Conservation (phyloP, 2,797 vertebrate species). For the Pipistrellus pygmaeus region DNA sequence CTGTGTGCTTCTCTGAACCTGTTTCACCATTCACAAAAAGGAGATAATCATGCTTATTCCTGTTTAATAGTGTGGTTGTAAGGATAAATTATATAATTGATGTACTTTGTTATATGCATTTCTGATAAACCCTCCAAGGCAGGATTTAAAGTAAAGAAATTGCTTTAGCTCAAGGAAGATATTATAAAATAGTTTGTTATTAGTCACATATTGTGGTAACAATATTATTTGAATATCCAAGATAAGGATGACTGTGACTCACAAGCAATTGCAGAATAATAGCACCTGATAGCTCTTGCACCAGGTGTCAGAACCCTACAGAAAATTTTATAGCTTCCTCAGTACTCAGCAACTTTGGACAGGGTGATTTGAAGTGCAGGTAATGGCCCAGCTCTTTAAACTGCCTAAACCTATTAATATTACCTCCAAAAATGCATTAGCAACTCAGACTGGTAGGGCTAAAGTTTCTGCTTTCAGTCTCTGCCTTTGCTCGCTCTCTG, state of each 20-base stretch:
- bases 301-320: background rate
- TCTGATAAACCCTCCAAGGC: background rate
- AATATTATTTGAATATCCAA: slow-evolving; percentile 27
- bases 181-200: slow-evolving; percentile 65
- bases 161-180: slow-evolving; percentile 44
- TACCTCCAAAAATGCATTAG: background rate
- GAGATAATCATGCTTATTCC: background rate
- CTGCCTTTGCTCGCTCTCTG: background rate
- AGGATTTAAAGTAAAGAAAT: slow-evolving; percentile 53
- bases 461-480: background rate
- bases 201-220: slow-evolving; percentile 42
- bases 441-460: background rate
- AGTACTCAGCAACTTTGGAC: background rate
- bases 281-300: background rate
- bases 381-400: slow-evolving; percentile 31
- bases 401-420: background rate
- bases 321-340: background rate
- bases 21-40: slow-evolving; percentile 38
- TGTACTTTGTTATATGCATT: background rate
- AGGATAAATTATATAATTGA: slow-evolving; percentile 11
- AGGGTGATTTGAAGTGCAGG: slow-evolving; percentile 11
- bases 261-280: slow-evolving; percentile 49
- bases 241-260: slow-evolving; percentile 38
- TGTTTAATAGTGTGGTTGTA: background rate
- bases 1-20: background rate